A percentile compares a stretch with the other conserved stretches of the same genome.
phyloP scores from a whole-genome alignment of 2,113 vertebrate genomes.

The Neogobius melanostomus region DNA sequence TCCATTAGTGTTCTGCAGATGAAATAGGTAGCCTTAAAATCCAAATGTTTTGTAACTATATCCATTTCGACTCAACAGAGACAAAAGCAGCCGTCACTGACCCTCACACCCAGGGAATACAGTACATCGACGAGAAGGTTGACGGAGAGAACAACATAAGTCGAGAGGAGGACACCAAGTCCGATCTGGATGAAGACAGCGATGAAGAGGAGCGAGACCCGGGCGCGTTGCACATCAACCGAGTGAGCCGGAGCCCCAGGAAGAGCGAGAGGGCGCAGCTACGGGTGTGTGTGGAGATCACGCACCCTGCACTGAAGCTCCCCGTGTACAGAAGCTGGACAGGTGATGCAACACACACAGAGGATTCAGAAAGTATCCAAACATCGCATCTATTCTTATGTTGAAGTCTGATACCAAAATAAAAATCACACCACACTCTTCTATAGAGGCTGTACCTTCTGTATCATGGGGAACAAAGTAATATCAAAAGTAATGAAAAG shows the following conservation, averaged over 20 bases:
- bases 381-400: too few relatives aligned
- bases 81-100: constrained; percentile 58
- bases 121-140: constrained; percentile 59
- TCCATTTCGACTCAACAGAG: constrained; percentile 45
- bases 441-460: too few relatives aligned
- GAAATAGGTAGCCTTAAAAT: too few relatives aligned
- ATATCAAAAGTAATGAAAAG: too few relatives aligned
- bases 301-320: constrained; percentile 71
- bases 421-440: too few relatives aligned
- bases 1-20: too few relatives aligned
- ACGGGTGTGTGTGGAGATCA: constrained; percentile 74
- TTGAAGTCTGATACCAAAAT: too few relatives aligned
- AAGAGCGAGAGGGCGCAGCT: constrained; percentile 42
- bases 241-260: constrained; percentile 30
- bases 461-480: too few relatives aligned
- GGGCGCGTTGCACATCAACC: constrained; percentile 62
- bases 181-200: constrained; percentile 43
- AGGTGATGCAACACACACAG: constrained; percentile 44
- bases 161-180: constrained; percentile 25
- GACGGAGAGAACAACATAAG: constrained; percentile 41
- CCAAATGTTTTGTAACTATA: not conserved
- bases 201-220: constrained; percentile 24
- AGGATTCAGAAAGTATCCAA: too few relatives aligned
- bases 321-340: constrained; percentile 75
- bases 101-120: constrained; percentile 49